These are phyloP conservation scores for Cryptosula pallasiana DNA, from an alignment of 2,888 invertebrate genomes.

Conservation along the genomic window DNA sequence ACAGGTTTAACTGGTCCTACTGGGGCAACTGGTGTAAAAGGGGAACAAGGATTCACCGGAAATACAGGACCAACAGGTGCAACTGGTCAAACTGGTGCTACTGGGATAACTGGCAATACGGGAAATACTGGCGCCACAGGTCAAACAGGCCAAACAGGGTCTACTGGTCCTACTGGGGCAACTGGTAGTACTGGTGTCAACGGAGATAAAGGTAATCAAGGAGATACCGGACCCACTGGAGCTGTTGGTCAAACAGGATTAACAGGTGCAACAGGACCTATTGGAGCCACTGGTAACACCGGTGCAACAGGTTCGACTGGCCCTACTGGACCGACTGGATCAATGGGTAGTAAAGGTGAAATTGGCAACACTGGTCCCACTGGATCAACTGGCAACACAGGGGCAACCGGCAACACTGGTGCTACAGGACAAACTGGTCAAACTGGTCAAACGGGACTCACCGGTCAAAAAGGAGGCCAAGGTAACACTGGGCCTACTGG, in stretches of 20 bases:
- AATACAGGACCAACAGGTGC: slow-evolving; percentile 25
- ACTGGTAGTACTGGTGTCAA: slow-evolving; percentile 24
- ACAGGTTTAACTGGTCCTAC: slow-evolving; percentile 20
- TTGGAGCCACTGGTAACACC: slow-evolving; percentile 21
- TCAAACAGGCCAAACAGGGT: slow-evolving; percentile 22
- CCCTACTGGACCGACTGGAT: slow-evolving; percentile 12
- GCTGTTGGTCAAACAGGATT: slow-evolving; percentile 24
- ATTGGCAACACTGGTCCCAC: slow-evolving; percentile 23
- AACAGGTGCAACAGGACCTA: slow-evolving; percentile 16
- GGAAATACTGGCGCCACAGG: slow-evolving; percentile 14
- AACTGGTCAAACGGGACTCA: slow-evolving; percentile 23
- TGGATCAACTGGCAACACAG: slow-evolving; percentile 22
- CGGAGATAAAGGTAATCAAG: slow-evolving; percentile 24
- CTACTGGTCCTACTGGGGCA: slow-evolving; percentile 25
- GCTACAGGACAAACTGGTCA: slow-evolving; percentile 24
- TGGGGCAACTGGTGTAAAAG: not conserved
- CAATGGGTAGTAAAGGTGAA: slow-evolving; percentile 1
- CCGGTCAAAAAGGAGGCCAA: not conserved
- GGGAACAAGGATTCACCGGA: slow-evolving; percentile 25
- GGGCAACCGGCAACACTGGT: slow-evolving; percentile 24
- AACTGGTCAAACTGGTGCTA: slow-evolving; percentile 20
- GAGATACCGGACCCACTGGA: slow-evolving; percentile 14
- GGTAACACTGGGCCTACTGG: slow-evolving; percentile 25
- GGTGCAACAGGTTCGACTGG: slow-evolving; percentile 26
- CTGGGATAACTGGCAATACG: not conserved